Percentiles rank a stretch among this genome's conserved stretches.
These are phyloP conservation scores for Numida meleagris DNA, from an alignment of 2,113 vertebrate species.

Conservation along the genomic window DNA sequence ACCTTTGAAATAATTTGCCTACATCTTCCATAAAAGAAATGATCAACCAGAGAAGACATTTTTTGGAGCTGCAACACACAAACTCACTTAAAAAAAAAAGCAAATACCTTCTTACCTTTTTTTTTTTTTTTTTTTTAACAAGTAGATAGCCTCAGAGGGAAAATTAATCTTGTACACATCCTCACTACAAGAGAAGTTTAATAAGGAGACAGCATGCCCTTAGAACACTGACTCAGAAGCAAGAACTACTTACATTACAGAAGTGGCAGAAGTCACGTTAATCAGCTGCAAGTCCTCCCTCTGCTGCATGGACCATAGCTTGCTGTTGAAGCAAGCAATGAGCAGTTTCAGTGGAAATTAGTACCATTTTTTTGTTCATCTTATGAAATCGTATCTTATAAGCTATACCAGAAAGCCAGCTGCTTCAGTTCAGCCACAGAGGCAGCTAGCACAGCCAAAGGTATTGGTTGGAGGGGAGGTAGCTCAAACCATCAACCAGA, in stretches of 20 bases:
- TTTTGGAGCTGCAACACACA: background rate
- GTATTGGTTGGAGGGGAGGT: background rate
- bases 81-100: background rate
- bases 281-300: background rate
- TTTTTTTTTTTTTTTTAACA: background rate
- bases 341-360: background rate
- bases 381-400: background rate
- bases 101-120: too few relatives aligned
- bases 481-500: background rate
- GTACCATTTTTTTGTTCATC: background rate
- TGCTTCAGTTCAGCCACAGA: background rate
- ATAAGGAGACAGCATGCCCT: background rate
- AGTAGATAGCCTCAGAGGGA: background rate
- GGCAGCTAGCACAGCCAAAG: background rate
- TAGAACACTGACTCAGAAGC: background rate
- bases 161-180: background rate
- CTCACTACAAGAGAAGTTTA: background rate
- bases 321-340: background rate
- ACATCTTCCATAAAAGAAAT: background rate
- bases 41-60: background rate
- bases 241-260: background rate
- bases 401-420: background rate
- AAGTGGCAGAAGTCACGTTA: background rate
- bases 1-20: background rate
- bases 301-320: background rate